Conservation (phyloP, 2,113 vertebrate genomes). For the Camarhynchus parvulus region DNA sequence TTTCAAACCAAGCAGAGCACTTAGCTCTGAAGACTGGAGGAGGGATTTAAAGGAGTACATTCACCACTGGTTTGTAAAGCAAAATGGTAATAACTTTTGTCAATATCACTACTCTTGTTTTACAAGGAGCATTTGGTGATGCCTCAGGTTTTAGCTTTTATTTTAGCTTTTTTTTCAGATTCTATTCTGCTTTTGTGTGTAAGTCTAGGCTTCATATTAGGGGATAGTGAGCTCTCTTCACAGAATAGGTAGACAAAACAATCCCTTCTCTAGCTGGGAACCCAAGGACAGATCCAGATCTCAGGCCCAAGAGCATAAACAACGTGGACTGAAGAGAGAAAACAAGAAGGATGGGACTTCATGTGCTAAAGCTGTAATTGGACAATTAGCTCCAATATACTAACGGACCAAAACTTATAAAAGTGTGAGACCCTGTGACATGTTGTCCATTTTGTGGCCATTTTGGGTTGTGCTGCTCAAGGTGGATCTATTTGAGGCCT, state of each 20-base stretch:
- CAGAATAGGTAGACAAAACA: not conserved
- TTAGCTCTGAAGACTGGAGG: not conserved
- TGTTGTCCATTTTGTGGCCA: not conserved
- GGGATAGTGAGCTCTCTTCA: not conserved
- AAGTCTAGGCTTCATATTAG: not conserved
- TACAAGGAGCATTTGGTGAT: not conserved
- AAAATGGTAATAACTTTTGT: not conserved
- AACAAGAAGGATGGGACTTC: not conserved
- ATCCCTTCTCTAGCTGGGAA: not conserved
- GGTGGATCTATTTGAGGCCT: not conserved
- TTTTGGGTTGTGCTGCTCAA: not conserved
- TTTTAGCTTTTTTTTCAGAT: not conserved
- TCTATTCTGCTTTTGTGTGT: not conserved
- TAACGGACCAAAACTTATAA: not conserved
- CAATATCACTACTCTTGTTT: not conserved
- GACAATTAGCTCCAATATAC: not conserved
- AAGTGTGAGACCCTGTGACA: not conserved
- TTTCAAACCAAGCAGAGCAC: not conserved
- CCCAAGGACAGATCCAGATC: not conserved
- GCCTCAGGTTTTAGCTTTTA: not conserved
- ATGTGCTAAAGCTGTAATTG: not conserved
- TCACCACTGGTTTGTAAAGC: not conserved
- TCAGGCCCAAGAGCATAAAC: not conserved
- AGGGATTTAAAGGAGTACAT: not conserved
- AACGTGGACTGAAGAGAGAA: not conserved